phyloP scores from a whole-genome alignment of 2,797 vertebrate species.

The Falco biarmicus region DNA sequence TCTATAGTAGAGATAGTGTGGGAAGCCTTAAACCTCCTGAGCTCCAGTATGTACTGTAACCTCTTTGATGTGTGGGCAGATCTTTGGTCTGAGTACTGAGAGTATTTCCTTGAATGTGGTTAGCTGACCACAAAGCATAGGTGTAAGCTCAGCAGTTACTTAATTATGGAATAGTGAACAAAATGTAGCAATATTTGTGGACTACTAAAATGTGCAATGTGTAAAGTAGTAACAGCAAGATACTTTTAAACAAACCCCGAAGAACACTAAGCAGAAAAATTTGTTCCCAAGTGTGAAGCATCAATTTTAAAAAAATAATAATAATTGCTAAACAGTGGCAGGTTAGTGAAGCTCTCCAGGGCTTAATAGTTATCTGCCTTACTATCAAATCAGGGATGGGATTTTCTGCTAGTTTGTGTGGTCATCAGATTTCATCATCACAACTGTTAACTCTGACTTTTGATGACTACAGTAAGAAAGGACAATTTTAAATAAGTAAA shows the following conservation, averaged over 20 bases:
- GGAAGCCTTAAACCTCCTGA: neutral
- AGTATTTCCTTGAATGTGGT: neutral
- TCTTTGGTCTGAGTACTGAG: neutral
- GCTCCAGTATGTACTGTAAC: neutral
- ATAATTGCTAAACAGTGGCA: neutral
- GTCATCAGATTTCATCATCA: neutral
- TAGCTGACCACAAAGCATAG: neutral
- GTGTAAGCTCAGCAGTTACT: neutral
- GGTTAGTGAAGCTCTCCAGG: neutral
- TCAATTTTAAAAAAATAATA: no score
- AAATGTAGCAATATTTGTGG: neutral
- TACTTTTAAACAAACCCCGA: neutral
- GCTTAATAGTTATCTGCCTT: neutral
- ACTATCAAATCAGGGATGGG: neutral
- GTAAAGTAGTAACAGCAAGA: neutral
- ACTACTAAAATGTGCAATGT: neutral
- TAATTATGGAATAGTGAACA: neutral
- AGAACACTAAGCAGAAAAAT: neutral
- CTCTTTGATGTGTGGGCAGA: neutral
- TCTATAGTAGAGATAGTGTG: neutral
- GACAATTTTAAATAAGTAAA: neutral
- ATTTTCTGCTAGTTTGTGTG: neutral
- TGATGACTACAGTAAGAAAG: neutral
- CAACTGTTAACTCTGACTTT: neutral
- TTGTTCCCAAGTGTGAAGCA: neutral